Percentiles rank a stretch among this genome's conserved stretches.
phyloP scores from a whole-genome alignment of 2,113 vertebrate genomes.

The Embiotoca jacksoni region DNA sequence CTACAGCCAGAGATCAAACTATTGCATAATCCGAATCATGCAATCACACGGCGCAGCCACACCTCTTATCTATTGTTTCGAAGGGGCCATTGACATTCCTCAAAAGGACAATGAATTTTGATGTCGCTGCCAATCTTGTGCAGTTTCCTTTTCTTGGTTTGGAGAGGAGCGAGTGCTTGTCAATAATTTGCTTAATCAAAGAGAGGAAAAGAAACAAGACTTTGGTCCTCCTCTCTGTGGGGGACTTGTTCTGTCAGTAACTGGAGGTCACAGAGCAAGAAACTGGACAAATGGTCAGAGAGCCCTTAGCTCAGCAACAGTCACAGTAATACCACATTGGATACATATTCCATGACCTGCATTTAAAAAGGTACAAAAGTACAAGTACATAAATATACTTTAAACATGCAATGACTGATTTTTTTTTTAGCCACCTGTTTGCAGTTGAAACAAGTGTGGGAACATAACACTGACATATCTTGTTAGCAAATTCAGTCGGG shows the following conservation, averaged over 20 bases:
- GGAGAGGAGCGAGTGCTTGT: constrained; percentile 46
- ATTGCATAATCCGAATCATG: constrained; percentile 54
- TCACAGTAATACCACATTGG: background rate
- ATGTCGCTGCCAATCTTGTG: constrained; percentile 11
- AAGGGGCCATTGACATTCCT: constrained; percentile 49
- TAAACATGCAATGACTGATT: too few species aligned
- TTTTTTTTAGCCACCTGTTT: too few species aligned
- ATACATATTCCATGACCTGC: background rate
- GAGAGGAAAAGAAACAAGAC: constrained; percentile 46
- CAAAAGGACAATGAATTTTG: constrained; percentile 13
- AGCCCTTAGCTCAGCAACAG: background rate
- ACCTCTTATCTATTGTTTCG: constrained; percentile 40
- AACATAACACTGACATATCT: too few species aligned
- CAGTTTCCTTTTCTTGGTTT: constrained; percentile 16
- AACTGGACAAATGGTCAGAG: background rate
- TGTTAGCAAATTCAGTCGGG: too few species aligned
- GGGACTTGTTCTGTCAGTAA: constrained; percentile 46
- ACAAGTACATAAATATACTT: background rate
- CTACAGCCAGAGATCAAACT: constrained; percentile 15
- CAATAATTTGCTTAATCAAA: constrained; percentile 79
- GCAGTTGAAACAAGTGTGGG: too few species aligned
- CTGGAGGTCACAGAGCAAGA: constrained; percentile 31
- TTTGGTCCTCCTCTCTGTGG: constrained; percentile 71
- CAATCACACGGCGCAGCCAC: constrained; percentile 29
- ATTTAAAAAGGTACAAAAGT: background rate